phyloP scores from a whole-genome alignment of 37 sponge, comb jelly and placozoan genomes.

The Corticium candelabrum region DNA sequence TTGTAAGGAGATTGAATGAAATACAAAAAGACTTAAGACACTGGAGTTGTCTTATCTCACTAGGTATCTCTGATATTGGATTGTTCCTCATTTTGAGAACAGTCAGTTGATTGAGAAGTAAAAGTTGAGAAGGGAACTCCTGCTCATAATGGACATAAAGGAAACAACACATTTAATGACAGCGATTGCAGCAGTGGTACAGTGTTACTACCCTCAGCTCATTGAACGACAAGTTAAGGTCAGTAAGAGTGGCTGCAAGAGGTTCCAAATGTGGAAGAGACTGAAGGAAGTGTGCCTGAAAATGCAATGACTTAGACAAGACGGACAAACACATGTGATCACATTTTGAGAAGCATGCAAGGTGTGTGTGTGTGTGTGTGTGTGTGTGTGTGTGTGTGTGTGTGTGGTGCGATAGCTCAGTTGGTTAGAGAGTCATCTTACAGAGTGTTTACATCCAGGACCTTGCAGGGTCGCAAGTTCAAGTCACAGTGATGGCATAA shows the following conservation, averaged over 20 bases:
- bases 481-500: no score
- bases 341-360: no score
- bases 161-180: no score
- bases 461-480: no score
- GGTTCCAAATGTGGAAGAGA: constrained; percentile 58
- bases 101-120: constrained; percentile 36
- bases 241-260: constrained; percentile 55
- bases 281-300: constrained; percentile 75
- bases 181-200: no score
- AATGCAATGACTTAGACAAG: not conserved
- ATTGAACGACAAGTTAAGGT: constrained; percentile 90
- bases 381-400: not conserved
- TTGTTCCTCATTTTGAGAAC: constrained; percentile 77
- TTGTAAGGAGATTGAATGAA: constrained; percentile 55
- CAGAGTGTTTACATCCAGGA: no score
- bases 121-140: constrained; percentile 57
- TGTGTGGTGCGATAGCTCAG: no score
- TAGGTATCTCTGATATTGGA: constrained; percentile 68
- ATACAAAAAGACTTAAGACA: constrained; percentile 43
- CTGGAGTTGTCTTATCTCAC: constrained; percentile 43
- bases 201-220: constrained; percentile 55
- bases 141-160: no score
- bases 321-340: constrained; percentile 2
- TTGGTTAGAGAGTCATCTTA: no score
- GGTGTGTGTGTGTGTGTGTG: no score